Base-by-base conservation (phyloP, 2,888 invertebrate species). In the Ophion obscuratus region DNA sequence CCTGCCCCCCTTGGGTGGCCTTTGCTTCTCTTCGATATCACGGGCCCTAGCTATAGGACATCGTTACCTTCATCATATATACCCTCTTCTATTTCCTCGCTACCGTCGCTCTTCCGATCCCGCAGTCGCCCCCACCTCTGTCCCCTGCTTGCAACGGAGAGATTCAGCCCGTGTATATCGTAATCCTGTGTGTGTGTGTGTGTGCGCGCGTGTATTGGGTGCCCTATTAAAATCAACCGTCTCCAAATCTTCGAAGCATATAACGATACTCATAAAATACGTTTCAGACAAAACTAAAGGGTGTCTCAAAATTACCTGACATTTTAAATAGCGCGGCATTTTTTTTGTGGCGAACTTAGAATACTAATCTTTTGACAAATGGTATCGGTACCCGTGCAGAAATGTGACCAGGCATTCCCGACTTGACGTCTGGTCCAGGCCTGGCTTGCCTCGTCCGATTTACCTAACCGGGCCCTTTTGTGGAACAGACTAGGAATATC, bases 31-130 rank as follows among this genome's bases (percentile, higher is more conserved):
- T 81, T 83, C 78, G 82, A 70, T 84, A 71, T 61, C 76, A 61
- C 79, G 7, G 40, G 81, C 62, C 73, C 81, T 47, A 44, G 88
- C 87, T 87, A 86, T 40, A 40, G 40, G 40, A 83, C 81, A 83
- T 78, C 83, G 74, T 83, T 85, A 76, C 88, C 83, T 75, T 87
- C 87, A 82, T 83, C 87, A 9, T 40, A 40, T 40, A 74, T 83
- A 64, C 73, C 70, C 73, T 78, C 83, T 74, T 81, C 70, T 78
- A 78, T 82, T 85, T 83, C 84, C 66, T 83, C 84, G 66, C 76
- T 81, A 76, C 82, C 80, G 62, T 68, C 66, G 78, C 81, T 81
- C 84, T 73, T 79, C 74, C 68, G 75, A 78, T 70, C 75, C 70
- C 68, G 61, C 82, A 59, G 70, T 75, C 83, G 81, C 83, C 83